Conservation (phyloP, 2,797 vertebrate genomes). For the Saxicola maurus region DNA sequence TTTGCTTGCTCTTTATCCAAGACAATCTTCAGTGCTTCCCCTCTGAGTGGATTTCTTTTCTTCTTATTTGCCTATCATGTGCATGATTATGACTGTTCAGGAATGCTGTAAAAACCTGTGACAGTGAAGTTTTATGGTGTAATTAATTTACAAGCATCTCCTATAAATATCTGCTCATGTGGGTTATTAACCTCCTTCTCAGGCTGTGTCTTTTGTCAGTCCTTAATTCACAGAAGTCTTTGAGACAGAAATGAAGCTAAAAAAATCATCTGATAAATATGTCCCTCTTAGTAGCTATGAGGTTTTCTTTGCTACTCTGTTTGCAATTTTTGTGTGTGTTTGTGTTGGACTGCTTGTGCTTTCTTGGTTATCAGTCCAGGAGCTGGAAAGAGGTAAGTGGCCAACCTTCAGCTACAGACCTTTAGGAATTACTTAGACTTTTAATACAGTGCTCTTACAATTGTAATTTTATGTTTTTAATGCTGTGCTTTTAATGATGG, state of each 20-base stretch:
- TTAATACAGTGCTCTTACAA: background rate
- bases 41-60: background rate
- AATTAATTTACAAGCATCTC: background rate
- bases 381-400: slow-evolving; percentile 55
- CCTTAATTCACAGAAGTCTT: background rate
- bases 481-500: background rate
- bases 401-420: background rate
- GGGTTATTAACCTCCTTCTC: background rate
- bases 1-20: background rate
- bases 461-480: background rate
- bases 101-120: background rate
- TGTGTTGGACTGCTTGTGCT: slow-evolving; percentile 58
- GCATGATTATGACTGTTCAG: background rate
- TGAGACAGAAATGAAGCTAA: slow-evolving; percentile 48
- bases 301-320: slow-evolving; percentile 41
- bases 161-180: background rate
- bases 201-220: background rate
- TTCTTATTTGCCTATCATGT: background rate
- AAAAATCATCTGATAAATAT: background rate
- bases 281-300: slow-evolving; percentile 42
- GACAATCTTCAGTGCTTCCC: background rate
- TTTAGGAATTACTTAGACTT: background rate
- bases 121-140: slow-evolving; percentile 14
- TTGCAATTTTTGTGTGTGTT: slow-evolving; percentile 21
- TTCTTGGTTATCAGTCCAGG: slow-evolving; percentile 54